Evolutionary conservation across 1,140 invertebrate genomes (phyloP).

Genomic region (Acromyrmex charruanus): DNA sequence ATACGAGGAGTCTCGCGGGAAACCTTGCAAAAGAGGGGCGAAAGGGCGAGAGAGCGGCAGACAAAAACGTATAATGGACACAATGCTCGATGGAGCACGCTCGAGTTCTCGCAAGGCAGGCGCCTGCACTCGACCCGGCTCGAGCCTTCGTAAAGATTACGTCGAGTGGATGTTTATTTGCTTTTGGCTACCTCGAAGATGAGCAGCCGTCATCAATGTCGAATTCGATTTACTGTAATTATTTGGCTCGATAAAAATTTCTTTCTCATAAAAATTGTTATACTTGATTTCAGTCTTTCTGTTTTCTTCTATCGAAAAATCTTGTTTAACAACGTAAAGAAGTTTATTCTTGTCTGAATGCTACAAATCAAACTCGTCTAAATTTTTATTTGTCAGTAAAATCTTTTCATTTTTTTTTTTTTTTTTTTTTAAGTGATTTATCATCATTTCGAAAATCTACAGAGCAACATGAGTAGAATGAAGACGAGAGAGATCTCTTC

Average conservation of each 20-base stretch:
- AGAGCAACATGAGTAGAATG: background rate
- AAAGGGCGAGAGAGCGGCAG: slow-evolving; percentile 16
- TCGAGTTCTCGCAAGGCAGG: slow-evolving; percentile 68
- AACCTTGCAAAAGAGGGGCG: slow-evolving; percentile 51
- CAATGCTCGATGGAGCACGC: slow-evolving; percentile 74
- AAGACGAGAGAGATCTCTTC: slow-evolving; percentile 1
- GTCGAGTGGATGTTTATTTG: slow-evolving; percentile 77
- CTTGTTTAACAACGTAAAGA: background rate
- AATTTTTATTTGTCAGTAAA: background rate
- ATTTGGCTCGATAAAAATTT: background rate
- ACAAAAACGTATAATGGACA: slow-evolving; percentile 76
- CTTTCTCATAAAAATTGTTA: background rate
- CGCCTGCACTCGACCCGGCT: slow-evolving; percentile 71
- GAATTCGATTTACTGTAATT: slow-evolving; percentile 21
- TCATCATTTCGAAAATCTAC: background rate
- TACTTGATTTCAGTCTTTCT: background rate
- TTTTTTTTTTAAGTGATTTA: background rate
- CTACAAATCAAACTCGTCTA: background rate
- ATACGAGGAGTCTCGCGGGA: slow-evolving; percentile 71
- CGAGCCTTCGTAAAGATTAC: slow-evolving; percentile 75
- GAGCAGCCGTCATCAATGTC: slow-evolving; percentile 31
- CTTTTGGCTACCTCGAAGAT: slow-evolving; percentile 54
- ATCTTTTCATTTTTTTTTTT: background rate
- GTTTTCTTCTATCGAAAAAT: background rate
- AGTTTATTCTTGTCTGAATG: background rate